These are phyloP conservation scores for Megamerina dolium DNA, from an alignment of 2,888 invertebrate genomes.

Conservation along the genomic window DNA sequence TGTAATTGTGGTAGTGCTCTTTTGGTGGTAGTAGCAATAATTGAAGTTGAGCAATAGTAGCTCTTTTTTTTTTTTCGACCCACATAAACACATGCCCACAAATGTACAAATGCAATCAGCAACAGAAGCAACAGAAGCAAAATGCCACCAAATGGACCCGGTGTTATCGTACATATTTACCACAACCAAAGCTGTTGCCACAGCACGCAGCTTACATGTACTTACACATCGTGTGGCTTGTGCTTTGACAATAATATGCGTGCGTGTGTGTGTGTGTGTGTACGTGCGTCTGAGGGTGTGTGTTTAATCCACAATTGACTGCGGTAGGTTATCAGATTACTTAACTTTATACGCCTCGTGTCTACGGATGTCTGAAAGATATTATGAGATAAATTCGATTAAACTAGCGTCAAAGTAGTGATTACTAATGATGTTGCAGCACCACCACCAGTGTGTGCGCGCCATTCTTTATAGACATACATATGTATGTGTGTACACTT, in stretches of 20 bases:
- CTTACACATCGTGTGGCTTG: no score
- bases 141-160: not conserved
- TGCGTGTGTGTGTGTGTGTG: conserved; percentile 2
- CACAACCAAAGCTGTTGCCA: conserved; percentile 4
- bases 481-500: conserved; percentile 1
- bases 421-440: conserved; percentile 4
- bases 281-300: conserved; percentile 1
- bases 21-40: no score
- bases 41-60: no score
- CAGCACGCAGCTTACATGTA: conserved; percentile 12
- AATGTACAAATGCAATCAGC: conserved; percentile 5
- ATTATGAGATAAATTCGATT: conserved; percentile 45
- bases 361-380: conserved; percentile 37
- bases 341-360: conserved; percentile 38
- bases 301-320: conserved; percentile 22
- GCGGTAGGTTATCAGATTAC: conserved; percentile 39
- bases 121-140: conserved; percentile 8
- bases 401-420: conserved; percentile 31
- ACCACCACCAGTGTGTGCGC: conserved; percentile 12
- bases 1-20: no score
- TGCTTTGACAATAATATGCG: not conserved
- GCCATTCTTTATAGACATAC: conserved; percentile 9
- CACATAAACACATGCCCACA: no score
- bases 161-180: conserved; percentile 1
- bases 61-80: no score